Evolutionary conservation across 2,888 invertebrate genomes (phyloP), one percentile per base, ranked within the genome.

Genomic region (Bhutanitis thaidina): DNA sequence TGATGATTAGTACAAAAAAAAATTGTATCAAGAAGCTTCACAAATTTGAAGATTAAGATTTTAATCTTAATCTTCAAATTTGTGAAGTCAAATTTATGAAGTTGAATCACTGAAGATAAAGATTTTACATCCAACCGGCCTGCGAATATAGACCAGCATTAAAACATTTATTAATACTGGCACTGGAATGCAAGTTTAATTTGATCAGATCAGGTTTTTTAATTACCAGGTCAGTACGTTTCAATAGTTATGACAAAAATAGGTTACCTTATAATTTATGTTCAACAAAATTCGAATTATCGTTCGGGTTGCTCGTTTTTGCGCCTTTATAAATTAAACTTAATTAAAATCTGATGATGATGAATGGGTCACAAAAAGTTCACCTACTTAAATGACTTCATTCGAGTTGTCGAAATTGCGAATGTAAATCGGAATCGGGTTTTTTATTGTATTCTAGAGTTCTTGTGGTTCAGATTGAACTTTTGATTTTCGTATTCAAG

Each of bases 321-420:
- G 40, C 25, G 20, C 14, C 5, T 29, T 30, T 20, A 32, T 41
- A 41, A 51, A 41, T 51, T 51, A 40, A 36, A 40, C 29, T 51
- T 46, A 51, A 51, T 51, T 51, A 46, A 45, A 40, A 51, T 46
- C 46, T 9, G 38, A 38, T 32, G 32, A 46, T 51, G 51, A 51
- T 51, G 39, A 46, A 51, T 41, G 46, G 20, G 16, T 10, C 14
- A 40, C 32, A 46, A 45, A 51, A 51, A 51, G 50, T 40, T 51
- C 40, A 46, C 45, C 45, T 46, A 51, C 45, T 41, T 51, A 45
- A 46, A 51, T 46, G 46, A 36, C 51, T 51, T 51, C 41, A 51
- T 51, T 45, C 29, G 41, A 43, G 37, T 36, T 43, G 49, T 13
- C 13, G 16, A 34, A 41, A 41, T 48, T 29, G 35, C 30, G 37